Conservation (phyloP, 2,797 vertebrate species). For the Melanotaenia boesemani region DNA sequence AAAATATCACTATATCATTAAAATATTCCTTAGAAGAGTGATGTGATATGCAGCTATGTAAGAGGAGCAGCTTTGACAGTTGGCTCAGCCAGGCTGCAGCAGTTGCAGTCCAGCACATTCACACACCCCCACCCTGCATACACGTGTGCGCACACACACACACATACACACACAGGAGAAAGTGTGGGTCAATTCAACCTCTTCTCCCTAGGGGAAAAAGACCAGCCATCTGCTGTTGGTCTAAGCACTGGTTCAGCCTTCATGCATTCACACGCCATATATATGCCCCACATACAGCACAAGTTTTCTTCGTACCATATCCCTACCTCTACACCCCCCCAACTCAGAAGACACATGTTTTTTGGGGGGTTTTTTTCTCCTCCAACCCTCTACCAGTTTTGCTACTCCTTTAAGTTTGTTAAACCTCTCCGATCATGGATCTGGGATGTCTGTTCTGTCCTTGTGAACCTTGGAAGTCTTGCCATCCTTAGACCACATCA, state of each 20-base stretch:
- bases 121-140: conserved; percentile 17
- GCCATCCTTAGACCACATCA: conserved; percentile 65
- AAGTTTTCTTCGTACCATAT: conserved; percentile 61
- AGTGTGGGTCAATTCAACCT: conserved; percentile 60
- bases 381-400: conserved; percentile 32
- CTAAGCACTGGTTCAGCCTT: conserved; percentile 41
- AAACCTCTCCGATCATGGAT: conserved; percentile 60
- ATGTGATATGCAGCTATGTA: conserved; percentile 62
- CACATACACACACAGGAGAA: conserved; percentile 32
- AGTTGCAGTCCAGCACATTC: conserved; percentile 57
- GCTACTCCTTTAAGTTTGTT: conserved; percentile 44
- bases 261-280: conserved; percentile 37
- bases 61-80: conserved; percentile 75
- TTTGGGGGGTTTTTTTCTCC: conserved; percentile 10
- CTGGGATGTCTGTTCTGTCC: conserved; percentile 59
- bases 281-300: conserved; percentile 40
- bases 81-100: conserved; percentile 61
- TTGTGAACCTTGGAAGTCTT: conserved; percentile 71
- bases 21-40: conserved; percentile 58
- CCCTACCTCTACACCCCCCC: conserved; percentile 46
- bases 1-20: conserved; percentile 55
- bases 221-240: conserved; percentile 75
- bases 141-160: conserved; percentile 32
- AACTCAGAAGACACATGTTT: conserved; percentile 42
- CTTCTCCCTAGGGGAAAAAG: conserved; percentile 42